Evolutionary conservation across 2,113 vertebrate species (phyloP), one percentile per base, ranked within the genome.

Genomic region (Callithrix jacchus): DNA sequence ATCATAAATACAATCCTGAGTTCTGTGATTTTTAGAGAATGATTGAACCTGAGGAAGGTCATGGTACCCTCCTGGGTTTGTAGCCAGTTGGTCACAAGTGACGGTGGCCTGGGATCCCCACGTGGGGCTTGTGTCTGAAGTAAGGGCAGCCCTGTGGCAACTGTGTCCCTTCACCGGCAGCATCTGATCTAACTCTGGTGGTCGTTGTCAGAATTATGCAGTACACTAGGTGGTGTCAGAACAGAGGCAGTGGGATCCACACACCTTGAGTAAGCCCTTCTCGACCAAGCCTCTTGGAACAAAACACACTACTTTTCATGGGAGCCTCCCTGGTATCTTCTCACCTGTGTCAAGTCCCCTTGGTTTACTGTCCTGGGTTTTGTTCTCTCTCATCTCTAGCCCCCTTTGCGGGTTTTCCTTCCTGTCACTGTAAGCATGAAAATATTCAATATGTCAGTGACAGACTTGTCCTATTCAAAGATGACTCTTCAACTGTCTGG

Each of bases 401-500:
- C 18, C 23, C 18, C n/a, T 40, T 66, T 16, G 4, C 8, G 25
- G 35, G 4, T 4, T 52, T 61, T 66, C 52, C 71, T 66, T 37
- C 16, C 8, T 93, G 27, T n/a, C 52, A 6, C 81, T 68, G 81
- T 40, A 27, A 56, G 61, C 42, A 35, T 61, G 58, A 58, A 58
- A 32, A 37, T 25, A 49, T 40, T 45, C 61, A 73, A 27, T 21
- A 8, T 73, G 98, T 98, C 98, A 97, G 97, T 97, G 68, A 97
- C 25, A 64, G 61, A 32, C 97, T 54, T 95, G 97, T 98, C 98
- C 93, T 97, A 35, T 99, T 99, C 98, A 98, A 91, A 93, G 66
- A 79, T 97, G 97, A 98, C 98, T 98, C 98, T 99, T 99, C 98
- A 97, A 98, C 98, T 98, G 99, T 99, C 98, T 98, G 97, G 99